Base-by-base conservation (phyloP, 2,888 invertebrate species). In the Leucozona laternaria region DNA sequence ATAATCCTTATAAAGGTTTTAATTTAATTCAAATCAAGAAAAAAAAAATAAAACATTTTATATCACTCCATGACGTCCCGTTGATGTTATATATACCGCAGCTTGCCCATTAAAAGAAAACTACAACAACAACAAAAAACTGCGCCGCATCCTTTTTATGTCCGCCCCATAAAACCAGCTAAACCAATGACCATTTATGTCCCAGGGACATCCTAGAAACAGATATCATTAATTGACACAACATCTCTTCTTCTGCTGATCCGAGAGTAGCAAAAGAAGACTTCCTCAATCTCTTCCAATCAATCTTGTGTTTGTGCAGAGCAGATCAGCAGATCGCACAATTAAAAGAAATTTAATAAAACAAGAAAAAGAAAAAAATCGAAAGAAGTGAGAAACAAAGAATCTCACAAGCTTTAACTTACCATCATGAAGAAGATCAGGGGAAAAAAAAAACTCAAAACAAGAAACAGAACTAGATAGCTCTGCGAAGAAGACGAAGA, bases 171-270 rank as follows among this genome's bases (percentile, higher is more conserved):
- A 15, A 43, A 83, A 79, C 83, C 83, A 79, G 83, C 43, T 79
- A 57, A 13, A 22, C 58, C 40, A 58, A 60, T 76, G 58, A 45
- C 84, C 76, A 84, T 84, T 66, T 76, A 43, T 62, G 79, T 84
- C 37, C 58, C 40, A 66, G 53, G 53, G 57, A 80, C 80, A 68
- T 68, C 62, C 68, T 60, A 62, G 45, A 62, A 84, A 79, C 83
- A 75, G 57, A 77, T 48, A 43, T 64, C 80, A 72, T 77, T 80
- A 85, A 85, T 85, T 85, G 85, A 80, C 85, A 77, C 85, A 77
- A 77, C 84, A 84, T 76, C 79, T 64, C 40, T 58, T 31, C 7
- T 11, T n/a, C 25, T 53, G 15, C 15, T 53, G 53, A 28, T 53
- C 53, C 22, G 17, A 25, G n/a, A 10, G n/a, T n/a, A 57, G 31